Base-by-base conservation (phyloP, 2,797 vertebrate species). In the Champsocephalus esox region DNA sequence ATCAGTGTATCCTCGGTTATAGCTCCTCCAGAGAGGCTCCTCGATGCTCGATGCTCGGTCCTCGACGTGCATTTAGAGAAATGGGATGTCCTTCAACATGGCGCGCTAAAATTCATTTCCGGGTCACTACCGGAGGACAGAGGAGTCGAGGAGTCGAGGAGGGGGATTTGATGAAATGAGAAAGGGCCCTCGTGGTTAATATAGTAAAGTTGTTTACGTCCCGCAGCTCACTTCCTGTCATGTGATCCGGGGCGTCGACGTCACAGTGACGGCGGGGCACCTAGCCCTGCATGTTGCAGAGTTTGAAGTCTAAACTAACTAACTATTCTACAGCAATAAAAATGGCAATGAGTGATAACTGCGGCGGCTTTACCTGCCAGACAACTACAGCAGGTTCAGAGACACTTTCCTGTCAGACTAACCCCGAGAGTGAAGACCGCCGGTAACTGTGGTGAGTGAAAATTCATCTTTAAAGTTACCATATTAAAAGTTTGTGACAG, bases 301-400 rank as follows among this genome's bases (percentile, higher is more conserved):
- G 94, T 94, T 94, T 94, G 94, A 95, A 95, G 94, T 94, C 89
- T 93, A 85, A 62, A 52, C 63, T 16, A 52, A 17, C 54, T 28
- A 58, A 75, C 61, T 58, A 16, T 68, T 28, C 51, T 50, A 73
- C 69, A 2, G 81, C 78, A 87, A 90, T 92, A 93, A 92, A 91
- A 81, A 90, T 90, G 87, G 56, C 17, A 49, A 74, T 19, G 9
- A 2, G 21, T 14, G 69, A 81, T 85, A 87, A 84, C n/a, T 46
- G 75, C 41, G 2, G 69, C 66, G 46, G 79, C 2, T 6, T 52
- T 60, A 87, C 72, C 63, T 80, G 82, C 84, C 54, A 0, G 62
- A 66, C 60, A 43, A 14, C 19, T 48, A 3, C 16, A 1, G 28
- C 56, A 3, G 19, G n/a, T 16, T 48, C 11, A 12, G 11, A 5